A percentile compares a stretch with the other conserved stretches of the same genome.
These are phyloP conservation scores for Heliothis peltigera DNA, from an alignment of 2,888 invertebrate genomes.

Conservation along the genomic window DNA sequence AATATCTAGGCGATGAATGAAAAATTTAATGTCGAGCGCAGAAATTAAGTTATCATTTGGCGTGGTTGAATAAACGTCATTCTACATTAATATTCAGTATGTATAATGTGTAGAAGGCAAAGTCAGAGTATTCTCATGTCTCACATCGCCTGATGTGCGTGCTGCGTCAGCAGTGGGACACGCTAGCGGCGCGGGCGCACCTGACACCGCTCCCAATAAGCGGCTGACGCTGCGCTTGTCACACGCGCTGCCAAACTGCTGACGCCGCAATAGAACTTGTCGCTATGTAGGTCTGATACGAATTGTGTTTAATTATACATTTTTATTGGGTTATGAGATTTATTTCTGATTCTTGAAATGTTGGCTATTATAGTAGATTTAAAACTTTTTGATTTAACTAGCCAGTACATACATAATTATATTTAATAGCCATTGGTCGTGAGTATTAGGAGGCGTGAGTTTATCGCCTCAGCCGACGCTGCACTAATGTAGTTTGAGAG, in stretches of 20 bases:
- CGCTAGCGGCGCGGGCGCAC: constrained; percentile 19
- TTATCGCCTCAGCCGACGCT: not conserved
- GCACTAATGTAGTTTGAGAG: constrained; percentile 9
- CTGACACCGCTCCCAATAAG: constrained; percentile 28
- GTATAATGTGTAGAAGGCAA: too few species aligned
- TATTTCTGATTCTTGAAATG: not conserved
- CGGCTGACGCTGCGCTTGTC: constrained; percentile 26
- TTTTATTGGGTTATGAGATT: not conserved
- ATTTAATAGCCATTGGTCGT: too few species aligned
- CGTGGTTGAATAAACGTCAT: too few species aligned
- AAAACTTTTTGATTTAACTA: too few species aligned
- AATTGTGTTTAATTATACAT: not conserved
- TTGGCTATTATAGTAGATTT: too few species aligned
- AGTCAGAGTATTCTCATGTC: too few species aligned
- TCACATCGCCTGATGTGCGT: not conserved
- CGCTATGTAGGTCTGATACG: not conserved
- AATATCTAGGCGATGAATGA: too few species aligned
- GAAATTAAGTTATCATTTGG: too few species aligned
- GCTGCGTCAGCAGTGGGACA: constrained; percentile 14
- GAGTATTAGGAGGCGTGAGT: too few species aligned
- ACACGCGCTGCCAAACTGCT: constrained; percentile 9
- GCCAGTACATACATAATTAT: not conserved
- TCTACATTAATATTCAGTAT: too few species aligned
- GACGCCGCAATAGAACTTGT: not conserved
- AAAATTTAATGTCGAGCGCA: too few species aligned